phyloP scores from a whole-genome alignment of 2,888 invertebrate genomes.

The Perizoma affinitatum region DNA sequence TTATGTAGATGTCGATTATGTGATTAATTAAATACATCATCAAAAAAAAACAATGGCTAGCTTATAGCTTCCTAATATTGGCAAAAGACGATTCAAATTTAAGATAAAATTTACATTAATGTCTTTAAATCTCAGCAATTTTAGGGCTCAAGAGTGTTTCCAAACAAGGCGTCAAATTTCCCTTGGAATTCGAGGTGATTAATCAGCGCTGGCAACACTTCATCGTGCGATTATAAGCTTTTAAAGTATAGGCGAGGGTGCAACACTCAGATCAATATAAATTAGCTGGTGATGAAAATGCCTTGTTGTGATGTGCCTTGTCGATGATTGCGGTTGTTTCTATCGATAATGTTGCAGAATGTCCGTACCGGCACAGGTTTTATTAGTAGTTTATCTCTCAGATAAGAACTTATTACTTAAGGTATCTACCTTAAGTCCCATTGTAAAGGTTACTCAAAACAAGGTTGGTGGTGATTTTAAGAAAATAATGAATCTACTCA shows the following conservation, averaged over 20 bases:
- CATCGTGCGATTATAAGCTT: slow-evolving; percentile 82
- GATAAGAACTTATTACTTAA: too few relatives aligned
- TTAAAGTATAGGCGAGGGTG: slow-evolving; percentile 73
- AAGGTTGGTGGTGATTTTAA: too few relatives aligned
- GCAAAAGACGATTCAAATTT: slow-evolving; percentile 22
- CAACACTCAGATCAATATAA: slow-evolving; percentile 71
- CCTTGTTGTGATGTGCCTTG: slow-evolving; percentile 33
- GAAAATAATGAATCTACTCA: too few relatives aligned
- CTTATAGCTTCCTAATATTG: background rate
- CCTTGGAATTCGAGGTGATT: slow-evolving; percentile 65
- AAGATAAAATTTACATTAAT: slow-evolving; percentile 38
- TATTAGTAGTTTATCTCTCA: too few relatives aligned
- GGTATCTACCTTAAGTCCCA: too few relatives aligned
- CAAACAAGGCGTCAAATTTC: slow-evolving; percentile 49
- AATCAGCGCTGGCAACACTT: slow-evolving; percentile 77
- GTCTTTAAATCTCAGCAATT: slow-evolving; percentile 47
- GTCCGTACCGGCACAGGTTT: too few relatives aligned
- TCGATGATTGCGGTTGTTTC: slow-evolving; percentile 34
- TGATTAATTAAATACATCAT: too few relatives aligned
- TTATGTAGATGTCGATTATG: too few relatives aligned
- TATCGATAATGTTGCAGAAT: slow-evolving; percentile 13
- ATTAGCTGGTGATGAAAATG: slow-evolving; percentile 78
- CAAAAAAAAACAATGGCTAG: too few relatives aligned
- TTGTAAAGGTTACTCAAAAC: too few relatives aligned
- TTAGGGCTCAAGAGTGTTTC: slow-evolving; percentile 37